Evolutionary conservation across 1,140 invertebrate genomes (phyloP).

Genomic region (Philopotamus ludificatus): DNA sequence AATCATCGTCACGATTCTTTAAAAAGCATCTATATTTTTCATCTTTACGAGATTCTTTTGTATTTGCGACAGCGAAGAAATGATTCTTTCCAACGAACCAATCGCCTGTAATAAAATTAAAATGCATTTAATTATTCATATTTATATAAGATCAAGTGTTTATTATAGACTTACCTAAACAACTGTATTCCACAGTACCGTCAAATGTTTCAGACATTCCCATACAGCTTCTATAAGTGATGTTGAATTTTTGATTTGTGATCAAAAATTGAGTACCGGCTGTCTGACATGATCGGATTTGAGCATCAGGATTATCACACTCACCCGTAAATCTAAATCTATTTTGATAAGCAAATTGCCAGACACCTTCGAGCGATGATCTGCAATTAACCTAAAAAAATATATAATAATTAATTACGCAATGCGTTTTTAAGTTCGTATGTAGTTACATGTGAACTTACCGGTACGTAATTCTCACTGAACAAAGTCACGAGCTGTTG

Average conservation of each 20-base stretch:
- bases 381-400: constrained; percentile 75
- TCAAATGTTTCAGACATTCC: constrained; percentile 82
- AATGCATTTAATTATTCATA: not conserved
- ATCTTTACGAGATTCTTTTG: constrained; percentile 89
- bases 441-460: constrained; percentile 43
- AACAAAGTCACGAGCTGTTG: constrained; percentile 85
- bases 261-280: constrained; percentile 94
- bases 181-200: constrained; percentile 90
- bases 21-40: constrained; percentile 92
- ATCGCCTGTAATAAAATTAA: constrained; percentile 60
- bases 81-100: constrained; percentile 96
- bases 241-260: constrained; percentile 95
- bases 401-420: constrained; percentile 1
- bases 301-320: constrained; percentile 81
- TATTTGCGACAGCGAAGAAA: constrained; percentile 92
- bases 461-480: constrained; percentile 83
- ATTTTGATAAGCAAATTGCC: constrained; percentile 93
- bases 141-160: not conserved
- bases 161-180: constrained; percentile 60
- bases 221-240: constrained; percentile 87
- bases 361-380: constrained; percentile 90
- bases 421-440: not conserved
- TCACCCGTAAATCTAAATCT: constrained; percentile 88
- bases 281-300: constrained; percentile 91
- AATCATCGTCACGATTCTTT: constrained; percentile 91